A percentile compares a stretch with the other conserved stretches of the same genome.
Evolutionary conservation across 2,888 invertebrate species (phyloP).

Genomic region (Urechis unicinctus): DNA sequence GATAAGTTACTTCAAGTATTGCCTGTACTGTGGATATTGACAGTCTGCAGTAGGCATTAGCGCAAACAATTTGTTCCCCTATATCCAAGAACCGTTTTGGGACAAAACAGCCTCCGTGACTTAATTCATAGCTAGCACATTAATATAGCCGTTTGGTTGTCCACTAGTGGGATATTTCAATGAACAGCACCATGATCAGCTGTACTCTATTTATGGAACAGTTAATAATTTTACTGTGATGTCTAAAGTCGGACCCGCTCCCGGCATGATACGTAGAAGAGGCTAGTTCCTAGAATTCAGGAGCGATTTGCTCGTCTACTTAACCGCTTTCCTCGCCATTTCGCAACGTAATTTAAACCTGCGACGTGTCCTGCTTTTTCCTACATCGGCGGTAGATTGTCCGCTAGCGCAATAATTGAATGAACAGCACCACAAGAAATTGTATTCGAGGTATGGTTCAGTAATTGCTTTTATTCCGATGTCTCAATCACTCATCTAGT

Average conservation of each 20-base stretch:
- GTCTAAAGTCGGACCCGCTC: too few relatives aligned
- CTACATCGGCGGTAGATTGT: constrained; percentile 21
- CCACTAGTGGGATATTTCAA: too few relatives aligned
- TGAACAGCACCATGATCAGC: too few relatives aligned
- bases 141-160: constrained; percentile 18
- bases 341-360: constrained; percentile 23
- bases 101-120: constrained; percentile 22
- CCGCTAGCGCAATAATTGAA: too few relatives aligned
- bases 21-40: neutral
- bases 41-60: neutral
- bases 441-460: too few relatives aligned
- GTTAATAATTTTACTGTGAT: too few relatives aligned
- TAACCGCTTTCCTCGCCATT: constrained; percentile 22
- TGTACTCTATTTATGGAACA: too few relatives aligned
- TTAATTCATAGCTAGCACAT: constrained; percentile 21
- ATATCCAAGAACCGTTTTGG: constrained; percentile 19
- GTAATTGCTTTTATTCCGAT: too few relatives aligned
- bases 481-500: too few relatives aligned
- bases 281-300: constrained; percentile 1
- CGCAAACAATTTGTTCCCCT: constrained; percentile 17
- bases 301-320: constrained; percentile 6
- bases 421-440: too few relatives aligned
- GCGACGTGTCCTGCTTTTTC: constrained; percentile 22
- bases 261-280: constrained; percentile 7
- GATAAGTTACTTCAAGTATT: constrained; percentile 8